Evolutionary conservation across 2,113 vertebrate species (phyloP).

Genomic region (Aegypius monachus): DNA sequence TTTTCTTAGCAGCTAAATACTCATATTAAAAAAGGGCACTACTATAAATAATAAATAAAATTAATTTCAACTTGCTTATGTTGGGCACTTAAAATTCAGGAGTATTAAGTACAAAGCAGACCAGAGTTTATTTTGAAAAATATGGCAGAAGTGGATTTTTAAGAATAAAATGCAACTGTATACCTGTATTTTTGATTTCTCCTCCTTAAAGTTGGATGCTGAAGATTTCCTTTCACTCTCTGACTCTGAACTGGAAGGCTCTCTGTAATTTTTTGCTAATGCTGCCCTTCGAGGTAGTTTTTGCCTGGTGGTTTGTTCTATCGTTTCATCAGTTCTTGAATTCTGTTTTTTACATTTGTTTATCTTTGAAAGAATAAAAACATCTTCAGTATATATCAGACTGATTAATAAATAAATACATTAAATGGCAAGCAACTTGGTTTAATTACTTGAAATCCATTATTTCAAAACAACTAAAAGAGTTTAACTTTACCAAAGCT

Average conservation of each 20-base stretch:
- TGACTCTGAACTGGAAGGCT: constrained; percentile 77
- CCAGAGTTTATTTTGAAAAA: neutral
- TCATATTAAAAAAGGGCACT: neutral
- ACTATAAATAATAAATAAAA: neutral
- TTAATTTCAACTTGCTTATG: neutral
- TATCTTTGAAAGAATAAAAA: constrained; percentile 52
- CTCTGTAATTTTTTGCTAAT: constrained; percentile 82
- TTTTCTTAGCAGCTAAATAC: neutral
- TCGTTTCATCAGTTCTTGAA: neutral
- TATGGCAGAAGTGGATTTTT: neutral
- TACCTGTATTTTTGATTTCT: constrained; percentile 51
- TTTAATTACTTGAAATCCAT: neutral
- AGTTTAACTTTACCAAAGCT: neutral
- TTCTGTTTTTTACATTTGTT: neutral
- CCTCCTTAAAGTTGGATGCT: neutral
- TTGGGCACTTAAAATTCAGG: neutral
- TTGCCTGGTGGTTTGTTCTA: constrained; percentile 16
- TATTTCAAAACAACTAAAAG: neutral
- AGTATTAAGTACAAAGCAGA: neutral
- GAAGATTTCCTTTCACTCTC: constrained; percentile 49
- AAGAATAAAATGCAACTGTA: neutral
- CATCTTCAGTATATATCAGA: neutral
- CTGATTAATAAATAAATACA: neutral
- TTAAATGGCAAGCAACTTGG: neutral
- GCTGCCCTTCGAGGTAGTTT: constrained; percentile 76